These are phyloP conservation scores for Bellardia pandia DNA, from an alignment of 2,888 invertebrate species.

Conservation along the genomic window DNA sequence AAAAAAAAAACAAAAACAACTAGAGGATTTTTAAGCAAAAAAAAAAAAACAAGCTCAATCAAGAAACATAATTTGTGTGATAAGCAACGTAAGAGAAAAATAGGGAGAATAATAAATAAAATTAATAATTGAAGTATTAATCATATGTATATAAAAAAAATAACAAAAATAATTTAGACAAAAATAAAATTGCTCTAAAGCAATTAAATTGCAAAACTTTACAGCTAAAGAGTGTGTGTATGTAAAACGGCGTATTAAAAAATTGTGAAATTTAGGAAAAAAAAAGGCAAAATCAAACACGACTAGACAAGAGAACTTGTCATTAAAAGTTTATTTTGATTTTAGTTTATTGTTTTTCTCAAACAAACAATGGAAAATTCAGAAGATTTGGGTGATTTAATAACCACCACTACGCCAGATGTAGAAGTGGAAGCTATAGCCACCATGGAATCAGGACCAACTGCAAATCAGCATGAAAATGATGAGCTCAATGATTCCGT, in stretches of 20 bases:
- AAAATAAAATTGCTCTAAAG: not conserved
- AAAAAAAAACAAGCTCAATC: constrained; percentile 43
- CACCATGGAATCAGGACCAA: not conserved
- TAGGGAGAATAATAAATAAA: not conserved
- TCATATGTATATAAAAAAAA: not conserved
- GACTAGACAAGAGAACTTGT: constrained; percentile 59
- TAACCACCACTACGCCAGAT: constrained; percentile 24
- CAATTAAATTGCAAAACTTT: constrained; percentile 1
- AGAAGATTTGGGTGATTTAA: constrained; percentile 44
- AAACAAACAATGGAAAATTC: constrained; percentile 65
- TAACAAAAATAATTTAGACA: not conserved
- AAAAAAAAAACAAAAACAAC: constrained; percentile 5
- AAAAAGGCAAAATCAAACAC: not conserved
- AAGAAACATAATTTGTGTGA: constrained; percentile 54
- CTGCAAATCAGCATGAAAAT: not conserved
- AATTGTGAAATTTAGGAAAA: constrained; percentile 45
- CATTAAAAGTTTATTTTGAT: constrained; percentile 3
- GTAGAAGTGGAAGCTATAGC: constrained; percentile 17
- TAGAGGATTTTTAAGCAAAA: constrained; percentile 39
- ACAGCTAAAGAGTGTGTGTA: not conserved
- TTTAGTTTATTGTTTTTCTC: constrained; percentile 17
- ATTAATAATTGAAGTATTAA: not conserved
- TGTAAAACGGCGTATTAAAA: not conserved
- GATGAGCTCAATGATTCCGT: constrained; percentile 56
- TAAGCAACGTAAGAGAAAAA: constrained; percentile 15